Evolutionary conservation across 2,888 invertebrate genomes (phyloP).

Genomic region (Leptogaster cylindrica): DNA sequence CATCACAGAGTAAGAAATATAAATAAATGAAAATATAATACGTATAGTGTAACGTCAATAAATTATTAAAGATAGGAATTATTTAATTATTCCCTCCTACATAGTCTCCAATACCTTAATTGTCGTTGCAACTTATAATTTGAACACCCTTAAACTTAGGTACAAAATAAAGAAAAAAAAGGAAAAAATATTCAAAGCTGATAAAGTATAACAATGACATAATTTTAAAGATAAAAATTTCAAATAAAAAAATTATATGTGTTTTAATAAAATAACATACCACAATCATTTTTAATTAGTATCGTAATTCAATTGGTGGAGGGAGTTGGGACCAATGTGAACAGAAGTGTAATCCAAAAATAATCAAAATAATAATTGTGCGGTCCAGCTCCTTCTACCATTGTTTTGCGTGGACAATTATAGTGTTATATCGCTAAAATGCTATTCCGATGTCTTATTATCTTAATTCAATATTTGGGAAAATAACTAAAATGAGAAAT

Average conservation of each 20-base stretch:
- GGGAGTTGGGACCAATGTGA: too few species aligned
- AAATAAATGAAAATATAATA: conserved; percentile 24
- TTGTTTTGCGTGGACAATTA: conserved; percentile 6
- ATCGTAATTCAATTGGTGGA: neutral
- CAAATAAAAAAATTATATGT: conserved; percentile 22
- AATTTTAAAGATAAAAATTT: conserved; percentile 21
- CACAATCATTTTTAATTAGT: conserved; percentile 16
- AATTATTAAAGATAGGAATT: conserved; percentile 27
- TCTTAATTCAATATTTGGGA: neutral
- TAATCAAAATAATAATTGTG: too few species aligned
- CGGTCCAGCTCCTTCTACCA: neutral
- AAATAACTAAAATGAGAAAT: neutral
- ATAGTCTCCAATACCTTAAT: neutral
- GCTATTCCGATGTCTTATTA: too few species aligned
- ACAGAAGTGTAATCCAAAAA: too few species aligned
- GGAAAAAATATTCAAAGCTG: conserved; percentile 27
- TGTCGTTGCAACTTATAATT: conserved; percentile 33
- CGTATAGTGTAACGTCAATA: conserved; percentile 31
- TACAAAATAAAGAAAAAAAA: conserved; percentile 32
- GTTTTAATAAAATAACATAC: conserved; percentile 17
- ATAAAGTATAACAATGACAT: conserved; percentile 21
- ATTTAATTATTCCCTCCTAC: conserved; percentile 4
- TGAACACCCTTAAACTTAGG: conserved; percentile 31
- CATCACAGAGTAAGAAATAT: conserved; percentile 15
- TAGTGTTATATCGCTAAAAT: conserved; percentile 2